These are phyloP conservation scores for Frieseomelitta varia DNA, from an alignment of 1,140 invertebrate genomes.

Conservation along the genomic window DNA sequence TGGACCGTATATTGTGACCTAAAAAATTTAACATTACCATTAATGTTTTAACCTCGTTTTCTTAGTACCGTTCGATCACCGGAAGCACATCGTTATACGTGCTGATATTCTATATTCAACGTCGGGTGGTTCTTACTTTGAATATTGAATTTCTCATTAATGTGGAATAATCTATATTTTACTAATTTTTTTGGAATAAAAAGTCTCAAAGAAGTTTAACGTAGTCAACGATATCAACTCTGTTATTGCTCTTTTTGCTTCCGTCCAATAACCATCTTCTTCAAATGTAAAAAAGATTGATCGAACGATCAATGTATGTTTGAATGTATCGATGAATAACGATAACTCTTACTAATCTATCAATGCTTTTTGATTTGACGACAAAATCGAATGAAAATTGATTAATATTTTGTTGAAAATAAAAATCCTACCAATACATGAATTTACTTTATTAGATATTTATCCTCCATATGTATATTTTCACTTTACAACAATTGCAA, in stretches of 20 bases:
- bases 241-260: not conserved
- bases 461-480: too few relatives aligned
- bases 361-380: too few relatives aligned
- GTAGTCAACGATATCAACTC: not conserved
- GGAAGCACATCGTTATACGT: slow-evolving; percentile 33
- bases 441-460: not conserved
- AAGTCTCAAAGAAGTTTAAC: not conserved
- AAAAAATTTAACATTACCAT: slow-evolving; percentile 3
- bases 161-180: not conserved
- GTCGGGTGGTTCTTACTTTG: not conserved
- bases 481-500: too few relatives aligned
- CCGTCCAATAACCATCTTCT: not conserved
- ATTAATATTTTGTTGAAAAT: not conserved
- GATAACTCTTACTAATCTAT: too few relatives aligned
- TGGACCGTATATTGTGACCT: not conserved
- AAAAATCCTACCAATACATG: not conserved
- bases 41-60: slow-evolving; percentile 38
- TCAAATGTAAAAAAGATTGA: not conserved
- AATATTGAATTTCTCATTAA: not conserved
- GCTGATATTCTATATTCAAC: not conserved
- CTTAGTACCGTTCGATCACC: slow-evolving; percentile 38
- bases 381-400: not conserved
- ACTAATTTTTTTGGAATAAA: not conserved
- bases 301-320: not conserved
- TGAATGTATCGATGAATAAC: too few relatives aligned